Evolutionary conservation across 2,113 vertebrate genomes (phyloP).

Genomic region (Porphyrio hochstetteri): DNA sequence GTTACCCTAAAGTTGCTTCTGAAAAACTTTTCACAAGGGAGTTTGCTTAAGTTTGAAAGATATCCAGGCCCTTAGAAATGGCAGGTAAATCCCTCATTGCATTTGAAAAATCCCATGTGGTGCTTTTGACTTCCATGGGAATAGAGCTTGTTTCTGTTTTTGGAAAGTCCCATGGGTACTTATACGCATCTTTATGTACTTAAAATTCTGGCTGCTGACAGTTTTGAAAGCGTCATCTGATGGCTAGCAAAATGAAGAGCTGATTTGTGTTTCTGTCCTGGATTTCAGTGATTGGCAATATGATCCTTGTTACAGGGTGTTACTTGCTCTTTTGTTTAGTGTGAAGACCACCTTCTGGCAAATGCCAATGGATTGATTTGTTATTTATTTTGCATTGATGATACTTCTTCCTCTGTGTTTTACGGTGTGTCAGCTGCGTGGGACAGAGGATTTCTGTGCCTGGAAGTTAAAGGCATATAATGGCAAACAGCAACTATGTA

Average conservation of each 20-base stretch:
- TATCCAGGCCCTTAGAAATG: neutral
- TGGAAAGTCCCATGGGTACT: neutral
- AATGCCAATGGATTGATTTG: neutral
- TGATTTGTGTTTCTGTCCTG: neutral
- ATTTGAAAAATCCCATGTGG: neutral
- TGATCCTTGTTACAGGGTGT: neutral
- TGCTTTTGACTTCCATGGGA: neutral
- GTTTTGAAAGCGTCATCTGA: neutral
- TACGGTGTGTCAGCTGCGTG: slow-evolving; percentile 14
- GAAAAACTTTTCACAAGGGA: neutral
- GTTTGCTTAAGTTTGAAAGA: neutral
- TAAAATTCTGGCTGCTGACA: neutral
- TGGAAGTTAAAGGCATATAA: slow-evolving; percentile 21
- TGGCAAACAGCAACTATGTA: slow-evolving; percentile 8
- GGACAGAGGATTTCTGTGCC: slow-evolving; percentile 9
- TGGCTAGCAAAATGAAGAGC: neutral
- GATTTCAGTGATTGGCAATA: neutral
- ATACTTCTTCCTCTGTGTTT: neutral
- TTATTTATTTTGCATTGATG: neutral
- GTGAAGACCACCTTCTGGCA: neutral
- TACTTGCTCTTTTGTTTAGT: neutral
- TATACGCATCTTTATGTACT: neutral
- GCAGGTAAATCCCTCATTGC: neutral
- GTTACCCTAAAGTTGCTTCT: neutral
- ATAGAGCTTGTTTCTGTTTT: neutral